Conservation (phyloP, 2,888 invertebrate species). For the Idaea dimidiata region DNA sequence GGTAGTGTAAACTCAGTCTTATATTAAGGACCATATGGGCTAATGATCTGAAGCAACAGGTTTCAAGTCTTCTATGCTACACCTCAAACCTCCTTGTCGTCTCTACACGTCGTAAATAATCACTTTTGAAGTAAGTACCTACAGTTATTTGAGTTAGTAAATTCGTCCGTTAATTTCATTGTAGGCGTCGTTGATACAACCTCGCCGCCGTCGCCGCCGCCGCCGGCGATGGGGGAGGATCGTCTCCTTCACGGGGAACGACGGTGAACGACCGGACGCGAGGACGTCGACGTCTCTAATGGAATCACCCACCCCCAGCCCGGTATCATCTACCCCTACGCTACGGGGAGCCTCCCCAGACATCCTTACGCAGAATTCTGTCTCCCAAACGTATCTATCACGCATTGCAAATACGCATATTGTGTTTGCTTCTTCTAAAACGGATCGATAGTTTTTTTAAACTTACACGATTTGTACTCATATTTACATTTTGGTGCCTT, state of each 20-base stretch:
- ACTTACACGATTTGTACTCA: no score
- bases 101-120: no score
- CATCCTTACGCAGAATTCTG: background rate
- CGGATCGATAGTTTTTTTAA: no score
- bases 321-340: conserved; percentile 16
- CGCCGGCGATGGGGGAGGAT: background rate
- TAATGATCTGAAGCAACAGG: no score
- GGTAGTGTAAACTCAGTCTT: no score
- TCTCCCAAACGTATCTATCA: background rate
- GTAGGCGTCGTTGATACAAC: conserved; percentile 3
- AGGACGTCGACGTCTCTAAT: conserved; percentile 34
- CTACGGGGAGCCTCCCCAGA: conserved; percentile 5
- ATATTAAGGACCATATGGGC: no score
- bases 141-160: background rate
- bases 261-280: conserved; percentile 31
- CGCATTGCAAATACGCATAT: background rate
- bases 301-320: conserved; percentile 26
- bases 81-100: no score
- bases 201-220: background rate
- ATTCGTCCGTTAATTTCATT: conserved; percentile 19
- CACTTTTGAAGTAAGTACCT: no score
- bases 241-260: conserved; percentile 22
- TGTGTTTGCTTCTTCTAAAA: background rate
- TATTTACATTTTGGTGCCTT: no score
- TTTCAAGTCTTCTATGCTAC: no score